These are phyloP conservation scores for Folsomia manolachei DNA, from an alignment of 2,888 invertebrate genomes.

Conservation along the genomic window DNA sequence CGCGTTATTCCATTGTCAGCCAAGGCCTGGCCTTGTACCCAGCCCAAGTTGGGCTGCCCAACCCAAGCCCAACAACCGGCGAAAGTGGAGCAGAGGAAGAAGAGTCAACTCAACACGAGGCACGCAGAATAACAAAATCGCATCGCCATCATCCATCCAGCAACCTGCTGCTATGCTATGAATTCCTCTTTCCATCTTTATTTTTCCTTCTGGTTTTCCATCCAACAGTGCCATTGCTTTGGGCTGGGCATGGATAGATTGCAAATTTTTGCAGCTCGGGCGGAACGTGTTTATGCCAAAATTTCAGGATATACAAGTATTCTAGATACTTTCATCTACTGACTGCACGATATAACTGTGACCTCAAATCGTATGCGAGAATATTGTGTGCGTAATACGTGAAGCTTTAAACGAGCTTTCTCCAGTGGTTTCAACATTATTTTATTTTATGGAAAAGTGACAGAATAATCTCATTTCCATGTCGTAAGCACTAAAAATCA, in stretches of 20 bases:
- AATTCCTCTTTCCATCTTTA: neutral
- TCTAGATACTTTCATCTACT: neutral
- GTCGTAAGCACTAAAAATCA: neutral
- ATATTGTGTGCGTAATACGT: too few species aligned
- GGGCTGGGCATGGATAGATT: neutral
- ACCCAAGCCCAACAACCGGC: neutral
- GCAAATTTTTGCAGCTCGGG: neutral
- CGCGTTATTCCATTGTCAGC: too few species aligned
- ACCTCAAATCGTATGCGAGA: too few species aligned
- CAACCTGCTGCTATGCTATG: neutral
- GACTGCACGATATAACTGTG: too few species aligned
- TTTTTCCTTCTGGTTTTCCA: neutral
- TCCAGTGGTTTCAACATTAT: neutral
- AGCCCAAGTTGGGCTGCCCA: too few species aligned
- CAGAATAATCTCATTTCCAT: neutral
- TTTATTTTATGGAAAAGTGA: neutral
- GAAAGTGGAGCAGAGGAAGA: neutral
- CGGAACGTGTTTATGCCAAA: too few species aligned
- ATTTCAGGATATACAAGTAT: too few species aligned
- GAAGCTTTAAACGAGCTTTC: too few species aligned
- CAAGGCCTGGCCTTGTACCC: neutral
- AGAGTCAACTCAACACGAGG: neutral
- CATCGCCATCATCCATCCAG: neutral
- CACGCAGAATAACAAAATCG: neutral
- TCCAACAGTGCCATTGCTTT: neutral